Percentiles rank a stretch among this genome's conserved stretches.
Conservation (phyloP, 2,113 vertebrate species). For the Lepidothrix coronata region DNA sequence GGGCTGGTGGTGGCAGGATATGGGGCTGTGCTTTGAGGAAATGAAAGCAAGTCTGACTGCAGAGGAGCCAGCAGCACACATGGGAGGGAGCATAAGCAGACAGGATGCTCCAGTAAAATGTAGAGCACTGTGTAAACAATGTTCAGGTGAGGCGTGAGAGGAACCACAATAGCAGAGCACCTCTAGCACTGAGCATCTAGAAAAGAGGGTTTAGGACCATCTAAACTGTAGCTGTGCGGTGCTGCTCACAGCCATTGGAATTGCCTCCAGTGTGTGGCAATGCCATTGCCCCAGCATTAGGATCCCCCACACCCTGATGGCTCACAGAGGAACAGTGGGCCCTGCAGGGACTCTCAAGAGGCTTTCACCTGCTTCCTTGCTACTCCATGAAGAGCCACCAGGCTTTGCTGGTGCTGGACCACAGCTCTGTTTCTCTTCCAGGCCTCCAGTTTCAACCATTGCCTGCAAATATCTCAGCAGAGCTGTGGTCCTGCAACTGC, state of each 20-base stretch:
- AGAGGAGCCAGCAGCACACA: background rate
- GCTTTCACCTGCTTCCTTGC: background rate
- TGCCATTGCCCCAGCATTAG: rapidly evolving
- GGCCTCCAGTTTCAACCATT: background rate
- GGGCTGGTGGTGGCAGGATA: background rate
- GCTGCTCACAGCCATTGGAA: background rate
- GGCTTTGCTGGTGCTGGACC: background rate
- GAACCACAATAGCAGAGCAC: rapidly evolving
- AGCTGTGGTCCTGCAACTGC: background rate
- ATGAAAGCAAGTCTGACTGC: background rate
- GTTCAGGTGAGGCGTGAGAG: rapidly evolving
- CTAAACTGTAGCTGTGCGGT: background rate
- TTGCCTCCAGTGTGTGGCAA: background rate
- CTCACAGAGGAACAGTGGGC: background rate
- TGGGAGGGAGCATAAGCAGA: rapidly evolving
- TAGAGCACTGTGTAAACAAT: background rate
- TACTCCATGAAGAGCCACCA: background rate
- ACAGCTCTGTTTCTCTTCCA: background rate
- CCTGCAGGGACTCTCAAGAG: rapidly evolving
- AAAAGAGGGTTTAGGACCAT: background rate
- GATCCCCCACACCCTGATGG: too few relatives aligned
- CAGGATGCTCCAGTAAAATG: background rate
- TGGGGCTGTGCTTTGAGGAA: background rate
- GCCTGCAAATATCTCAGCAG: background rate
- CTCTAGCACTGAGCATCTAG: background rate